Evolutionary conservation across 2,113 vertebrate species (phyloP).

Genomic region (Phyllopteryx taeniolatus): DNA sequence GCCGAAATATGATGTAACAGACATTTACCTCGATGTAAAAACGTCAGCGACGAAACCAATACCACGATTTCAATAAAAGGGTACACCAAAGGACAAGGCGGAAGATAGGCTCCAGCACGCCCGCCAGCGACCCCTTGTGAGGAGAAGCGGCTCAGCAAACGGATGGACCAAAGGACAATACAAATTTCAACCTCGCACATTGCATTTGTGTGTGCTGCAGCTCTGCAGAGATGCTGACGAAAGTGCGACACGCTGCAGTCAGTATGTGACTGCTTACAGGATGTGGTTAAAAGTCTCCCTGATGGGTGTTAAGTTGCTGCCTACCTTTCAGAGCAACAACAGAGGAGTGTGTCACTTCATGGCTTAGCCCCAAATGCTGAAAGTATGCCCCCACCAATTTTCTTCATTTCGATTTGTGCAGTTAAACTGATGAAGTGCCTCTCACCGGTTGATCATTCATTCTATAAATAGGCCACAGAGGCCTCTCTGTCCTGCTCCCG

Average conservation of each 20-base stretch:
- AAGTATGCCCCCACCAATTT: conserved; percentile 2
- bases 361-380: conserved; percentile 10
- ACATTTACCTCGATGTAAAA: too few species aligned
- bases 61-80: too few species aligned
- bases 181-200: too few species aligned
- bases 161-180: not conserved
- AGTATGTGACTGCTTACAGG: conserved; percentile 19
- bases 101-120: too few species aligned
- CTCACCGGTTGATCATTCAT: not conserved
- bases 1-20: too few species aligned
- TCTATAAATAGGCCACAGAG: conserved; percentile 33
- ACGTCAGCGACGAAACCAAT: too few species aligned
- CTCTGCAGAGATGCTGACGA: conserved; percentile 14
- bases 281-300: conserved; percentile 49
- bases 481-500: conserved; percentile 5
- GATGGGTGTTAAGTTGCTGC: conserved; percentile 46
- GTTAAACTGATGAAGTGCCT: conserved; percentile 30
- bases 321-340: conserved; percentile 16
- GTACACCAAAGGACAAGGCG: too few species aligned
- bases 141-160: too few species aligned
- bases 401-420: conserved; percentile 16
- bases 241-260: conserved; percentile 7
- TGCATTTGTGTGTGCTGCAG: conserved; percentile 10
- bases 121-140: too few species aligned
- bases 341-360: conserved; percentile 7